A percentile compares a stretch with the other conserved stretches of the same genome.
These are phyloP conservation scores for Yponomeuta plumbellus DNA, from an alignment of 2,888 invertebrate species.

Conservation along the genomic window DNA sequence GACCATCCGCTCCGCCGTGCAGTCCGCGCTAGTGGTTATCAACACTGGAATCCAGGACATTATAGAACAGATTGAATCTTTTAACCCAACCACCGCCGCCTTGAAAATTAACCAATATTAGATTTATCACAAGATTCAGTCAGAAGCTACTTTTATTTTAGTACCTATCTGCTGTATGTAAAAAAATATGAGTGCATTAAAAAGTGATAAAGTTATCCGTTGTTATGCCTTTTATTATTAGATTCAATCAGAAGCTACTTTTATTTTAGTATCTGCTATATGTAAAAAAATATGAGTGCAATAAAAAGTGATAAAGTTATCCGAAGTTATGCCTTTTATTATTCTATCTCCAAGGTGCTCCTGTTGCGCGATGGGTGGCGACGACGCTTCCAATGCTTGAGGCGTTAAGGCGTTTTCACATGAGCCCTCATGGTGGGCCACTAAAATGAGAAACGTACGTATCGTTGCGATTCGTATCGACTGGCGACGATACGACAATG, in stretches of 20 bases:
- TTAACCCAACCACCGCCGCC: slow-evolving; percentile 24
- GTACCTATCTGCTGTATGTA: background rate
- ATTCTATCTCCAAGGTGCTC: too few relatives aligned
- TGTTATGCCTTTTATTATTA: background rate
- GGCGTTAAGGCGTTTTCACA: too few relatives aligned
- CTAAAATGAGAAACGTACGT: too few relatives aligned
- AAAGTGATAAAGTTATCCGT: background rate
- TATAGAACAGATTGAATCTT: slow-evolving; percentile 43
- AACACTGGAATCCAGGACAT: slow-evolving; percentile 50
- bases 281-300: background rate
- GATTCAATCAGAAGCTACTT: background rate
- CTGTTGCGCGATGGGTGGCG: too few relatives aligned
- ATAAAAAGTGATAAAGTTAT: background rate
- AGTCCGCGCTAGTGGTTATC: slow-evolving; percentile 43
- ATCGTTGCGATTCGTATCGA: too few relatives aligned
- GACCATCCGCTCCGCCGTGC: slow-evolving; percentile 48
- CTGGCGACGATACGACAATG: too few relatives aligned
- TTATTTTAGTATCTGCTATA: background rate
- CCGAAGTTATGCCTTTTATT: too few relatives aligned
- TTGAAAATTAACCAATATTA: background rate
- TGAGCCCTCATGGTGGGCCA: too few relatives aligned
- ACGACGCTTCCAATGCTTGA: too few relatives aligned
- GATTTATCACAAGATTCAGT: background rate
- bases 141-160: background rate
- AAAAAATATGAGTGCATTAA: background rate